These are phyloP conservation scores for Latheticus oryzae DNA, from an alignment of 2,888 invertebrate genomes.

Conservation along the genomic window DNA sequence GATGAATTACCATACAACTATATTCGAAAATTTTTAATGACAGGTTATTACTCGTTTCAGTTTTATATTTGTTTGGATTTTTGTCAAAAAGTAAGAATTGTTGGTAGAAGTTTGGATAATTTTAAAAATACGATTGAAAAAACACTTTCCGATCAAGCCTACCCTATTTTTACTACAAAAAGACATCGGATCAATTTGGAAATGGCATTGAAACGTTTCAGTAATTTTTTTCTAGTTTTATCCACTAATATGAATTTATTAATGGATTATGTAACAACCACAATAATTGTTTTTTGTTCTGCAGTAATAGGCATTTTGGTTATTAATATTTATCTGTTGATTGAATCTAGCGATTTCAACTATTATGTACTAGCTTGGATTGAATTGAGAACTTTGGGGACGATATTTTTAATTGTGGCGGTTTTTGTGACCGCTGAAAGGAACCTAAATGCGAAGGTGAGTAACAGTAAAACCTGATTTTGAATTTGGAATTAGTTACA, in stretches of 20 bases:
- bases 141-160: neutral
- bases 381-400: neutral
- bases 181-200: slow-evolving; percentile 1
- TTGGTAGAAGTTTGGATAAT: slow-evolving; percentile 5
- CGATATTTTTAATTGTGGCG: neutral
- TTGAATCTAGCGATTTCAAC: slow-evolving; percentile 6
- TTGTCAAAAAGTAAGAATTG: slow-evolving; percentile 11
- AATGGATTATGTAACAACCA: slow-evolving; percentile 1
- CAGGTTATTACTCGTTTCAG: slow-evolving; percentile 2
- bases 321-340: slow-evolving; percentile 17
- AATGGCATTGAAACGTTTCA: neutral
- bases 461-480: too few relatives aligned
- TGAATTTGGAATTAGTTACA: too few relatives aligned
- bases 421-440: slow-evolving; percentile 7
- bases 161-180: slow-evolving; percentile 7
- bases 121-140: slow-evolving; percentile 1
- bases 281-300: slow-evolving; percentile 4
- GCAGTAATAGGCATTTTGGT: slow-evolving; percentile 10
- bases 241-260: slow-evolving; percentile 6
- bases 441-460: slow-evolving; percentile 1
- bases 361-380: slow-evolving; percentile 4
- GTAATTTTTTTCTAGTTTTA: slow-evolving; percentile 1
- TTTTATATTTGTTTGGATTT: slow-evolving; percentile 1
- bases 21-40: slow-evolving; percentile 2
- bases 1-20: slow-evolving; percentile 6